phyloP scores from a whole-genome alignment of 2,113 vertebrate genomes.

The Merops nubicus region DNA sequence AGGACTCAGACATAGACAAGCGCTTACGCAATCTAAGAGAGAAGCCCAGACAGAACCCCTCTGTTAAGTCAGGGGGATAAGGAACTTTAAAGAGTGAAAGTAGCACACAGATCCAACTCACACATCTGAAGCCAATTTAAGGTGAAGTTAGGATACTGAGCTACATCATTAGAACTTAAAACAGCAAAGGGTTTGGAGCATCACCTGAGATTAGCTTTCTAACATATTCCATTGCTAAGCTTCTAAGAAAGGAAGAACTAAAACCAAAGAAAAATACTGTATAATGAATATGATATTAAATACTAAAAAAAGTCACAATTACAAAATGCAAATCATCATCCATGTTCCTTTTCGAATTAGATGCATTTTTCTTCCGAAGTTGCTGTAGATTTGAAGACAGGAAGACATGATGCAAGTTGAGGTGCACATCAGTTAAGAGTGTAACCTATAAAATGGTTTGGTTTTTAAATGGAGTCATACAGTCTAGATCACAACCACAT shows the following conservation, averaged over 20 bases:
- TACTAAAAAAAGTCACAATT: not conserved
- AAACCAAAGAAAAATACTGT: not conserved
- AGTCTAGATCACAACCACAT: not conserved
- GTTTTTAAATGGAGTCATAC: not conserved
- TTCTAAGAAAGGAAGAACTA: not conserved
- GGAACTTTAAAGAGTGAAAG: not conserved
- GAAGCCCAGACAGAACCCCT: not conserved
- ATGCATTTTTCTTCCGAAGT: not conserved
- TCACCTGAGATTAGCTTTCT: not conserved
- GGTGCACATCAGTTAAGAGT: not conserved
- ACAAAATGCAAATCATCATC: not conserved
- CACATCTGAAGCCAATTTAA: rapidly evolving
- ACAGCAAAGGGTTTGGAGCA: not conserved
- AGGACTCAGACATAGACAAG: conserved; percentile 93
- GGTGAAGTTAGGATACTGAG: not conserved
- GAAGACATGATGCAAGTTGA: not conserved
- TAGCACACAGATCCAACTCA: rapidly evolving
- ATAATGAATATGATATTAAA: not conserved
- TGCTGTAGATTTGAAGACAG: not conserved
- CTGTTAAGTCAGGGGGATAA: not conserved
- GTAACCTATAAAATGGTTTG: not conserved
- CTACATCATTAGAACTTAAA: not conserved
- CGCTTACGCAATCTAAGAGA: conserved; percentile 87
- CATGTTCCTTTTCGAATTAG: not conserved
- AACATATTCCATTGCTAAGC: not conserved